Evolutionary conservation across 2,113 vertebrate species (phyloP).

Genomic region (Brachyhypopomus gauderio): DNA sequence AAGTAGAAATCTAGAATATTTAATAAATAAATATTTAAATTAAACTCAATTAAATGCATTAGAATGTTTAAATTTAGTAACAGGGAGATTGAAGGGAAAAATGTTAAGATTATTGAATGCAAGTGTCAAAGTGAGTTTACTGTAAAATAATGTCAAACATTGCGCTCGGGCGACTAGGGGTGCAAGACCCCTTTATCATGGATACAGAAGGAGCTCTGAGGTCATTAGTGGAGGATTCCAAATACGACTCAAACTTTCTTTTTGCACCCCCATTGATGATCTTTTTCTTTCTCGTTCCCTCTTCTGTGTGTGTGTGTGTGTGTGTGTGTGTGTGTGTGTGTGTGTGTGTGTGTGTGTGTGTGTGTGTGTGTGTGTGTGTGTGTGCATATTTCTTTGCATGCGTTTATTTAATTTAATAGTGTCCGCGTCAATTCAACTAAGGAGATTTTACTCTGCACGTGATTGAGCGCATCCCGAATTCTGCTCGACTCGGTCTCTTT

Average conservation of each 20-base stretch:
- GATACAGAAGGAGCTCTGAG: slow-evolving; percentile 29
- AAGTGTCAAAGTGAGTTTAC: not conserved
- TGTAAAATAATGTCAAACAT: not conserved
- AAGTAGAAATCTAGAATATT: no score
- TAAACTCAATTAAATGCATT: no score
- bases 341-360: not conserved
- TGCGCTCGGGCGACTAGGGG: no score
- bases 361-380: slow-evolving; percentile 2
- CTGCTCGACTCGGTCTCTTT: not conserved
- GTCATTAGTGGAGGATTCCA: slow-evolving; percentile 35
- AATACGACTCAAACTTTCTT: slow-evolving; percentile 43
- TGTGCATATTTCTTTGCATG: not conserved
- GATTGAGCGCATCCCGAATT: no score
- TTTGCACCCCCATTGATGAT: slow-evolving; percentile 10
- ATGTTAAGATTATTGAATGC: no score
- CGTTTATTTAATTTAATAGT: not conserved
- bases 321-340: not conserved
- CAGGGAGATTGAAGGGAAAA: not conserved
- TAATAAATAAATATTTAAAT: no score
- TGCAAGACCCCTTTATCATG: slow-evolving; percentile 32
- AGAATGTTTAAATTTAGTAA: not conserved
- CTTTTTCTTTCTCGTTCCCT: not conserved
- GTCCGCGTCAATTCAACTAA: no score
- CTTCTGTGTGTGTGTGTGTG: not conserved
- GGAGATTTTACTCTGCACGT: no score